Evolutionary conservation across 1,140 invertebrate genomes (phyloP).

Genomic region (Hyphantria cunea): DNA sequence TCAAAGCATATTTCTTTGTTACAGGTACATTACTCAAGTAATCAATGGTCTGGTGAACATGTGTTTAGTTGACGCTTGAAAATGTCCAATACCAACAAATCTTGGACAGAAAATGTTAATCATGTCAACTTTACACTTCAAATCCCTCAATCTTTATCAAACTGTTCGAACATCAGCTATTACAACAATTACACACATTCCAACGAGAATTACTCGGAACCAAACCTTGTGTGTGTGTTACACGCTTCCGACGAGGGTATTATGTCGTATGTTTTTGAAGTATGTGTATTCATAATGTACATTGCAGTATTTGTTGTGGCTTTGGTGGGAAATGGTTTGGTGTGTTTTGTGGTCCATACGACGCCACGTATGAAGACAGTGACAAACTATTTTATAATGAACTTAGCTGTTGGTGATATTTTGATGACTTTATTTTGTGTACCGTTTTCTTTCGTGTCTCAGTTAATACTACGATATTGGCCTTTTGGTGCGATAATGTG

Average conservation of each 20-base stretch:
- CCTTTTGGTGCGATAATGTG: constrained; percentile 91
- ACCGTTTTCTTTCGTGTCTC: constrained; percentile 92
- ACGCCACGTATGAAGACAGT: constrained; percentile 92
- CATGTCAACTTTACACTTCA: background rate
- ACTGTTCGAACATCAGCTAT: constrained; percentile 1
- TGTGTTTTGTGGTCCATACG: constrained; percentile 91
- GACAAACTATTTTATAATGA: constrained; percentile 94
- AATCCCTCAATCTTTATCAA: background rate
- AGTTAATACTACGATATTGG: constrained; percentile 89
- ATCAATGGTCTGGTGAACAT: background rate
- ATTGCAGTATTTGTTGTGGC: constrained; percentile 88
- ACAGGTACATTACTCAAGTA: background rate
- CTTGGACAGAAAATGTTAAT: background rate
- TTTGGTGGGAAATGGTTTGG: constrained; percentile 89
- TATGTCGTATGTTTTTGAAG: constrained; percentile 82
- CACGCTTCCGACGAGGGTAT: constrained; percentile 40
- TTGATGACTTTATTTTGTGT: constrained; percentile 93
- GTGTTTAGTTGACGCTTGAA: background rate
- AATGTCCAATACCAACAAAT: background rate
- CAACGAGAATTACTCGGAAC: constrained; percentile 31
- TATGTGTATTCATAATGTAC: constrained; percentile 88
- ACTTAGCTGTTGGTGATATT: constrained; percentile 92
- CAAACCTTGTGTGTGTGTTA: constrained; percentile 31
- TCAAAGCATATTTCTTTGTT: background rate
- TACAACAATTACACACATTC: constrained; percentile 17